Percentiles rank a stretch among this genome's conserved stretches.
These are phyloP conservation scores for Periphyllus acericola DNA, from an alignment of 2,888 invertebrate species.

Conservation along the genomic window DNA sequence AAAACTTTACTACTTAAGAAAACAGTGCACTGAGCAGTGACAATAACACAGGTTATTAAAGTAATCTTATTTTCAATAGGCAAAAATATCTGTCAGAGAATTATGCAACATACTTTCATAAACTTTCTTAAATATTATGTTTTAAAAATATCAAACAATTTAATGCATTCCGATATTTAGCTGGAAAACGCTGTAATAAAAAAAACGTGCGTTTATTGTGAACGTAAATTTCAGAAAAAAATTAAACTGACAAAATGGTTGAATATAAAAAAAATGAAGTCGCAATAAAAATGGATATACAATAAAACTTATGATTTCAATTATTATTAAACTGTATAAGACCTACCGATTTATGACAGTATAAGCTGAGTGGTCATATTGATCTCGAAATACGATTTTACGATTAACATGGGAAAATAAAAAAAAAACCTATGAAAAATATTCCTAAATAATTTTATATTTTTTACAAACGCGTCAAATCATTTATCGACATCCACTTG, in stretches of 20 bases:
- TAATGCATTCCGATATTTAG: neutral
- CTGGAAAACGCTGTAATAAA: neutral
- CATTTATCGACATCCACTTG: no score
- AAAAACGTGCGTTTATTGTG: neutral
- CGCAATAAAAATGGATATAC: no score
- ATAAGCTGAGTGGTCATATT: no score
- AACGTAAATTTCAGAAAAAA: no score
- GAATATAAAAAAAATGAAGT: neutral
- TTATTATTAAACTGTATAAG: no score
- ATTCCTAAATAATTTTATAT: no score
- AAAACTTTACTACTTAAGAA: constrained; percentile 9
- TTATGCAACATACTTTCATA: neutral
- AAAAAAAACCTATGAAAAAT: no score
- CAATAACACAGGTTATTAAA: neutral
- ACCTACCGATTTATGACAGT: no score
- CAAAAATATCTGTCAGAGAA: neutral
- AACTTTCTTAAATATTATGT: neutral
- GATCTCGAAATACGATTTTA: no score
- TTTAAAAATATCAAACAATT: neutral
- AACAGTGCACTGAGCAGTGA: neutral
- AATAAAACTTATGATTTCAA: no score
- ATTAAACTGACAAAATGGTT: neutral
- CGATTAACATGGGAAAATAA: no score
- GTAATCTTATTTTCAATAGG: neutral
- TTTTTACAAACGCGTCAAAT: no score